Conservation (phyloP, 2,888 invertebrate genomes). For the Eupeodes luniger region DNA sequence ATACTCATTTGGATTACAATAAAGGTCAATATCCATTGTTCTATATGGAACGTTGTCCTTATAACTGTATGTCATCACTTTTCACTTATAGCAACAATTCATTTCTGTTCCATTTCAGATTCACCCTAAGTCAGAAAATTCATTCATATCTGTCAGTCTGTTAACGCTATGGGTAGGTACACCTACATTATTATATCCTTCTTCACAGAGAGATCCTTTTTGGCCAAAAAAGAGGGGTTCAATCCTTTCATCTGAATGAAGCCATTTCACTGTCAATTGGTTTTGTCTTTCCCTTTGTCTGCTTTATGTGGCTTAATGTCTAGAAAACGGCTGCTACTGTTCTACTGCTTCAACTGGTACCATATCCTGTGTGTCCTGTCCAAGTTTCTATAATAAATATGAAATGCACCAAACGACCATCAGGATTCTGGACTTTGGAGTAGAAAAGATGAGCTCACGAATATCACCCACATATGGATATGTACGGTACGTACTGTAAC, state of each 20-base stretch:
- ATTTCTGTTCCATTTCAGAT: conserved; percentile 40
- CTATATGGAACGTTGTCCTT: background rate
- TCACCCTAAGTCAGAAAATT: conserved; percentile 26
- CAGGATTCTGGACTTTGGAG: background rate
- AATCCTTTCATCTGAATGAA: conserved; percentile 50
- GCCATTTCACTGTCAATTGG: conserved; percentile 47
- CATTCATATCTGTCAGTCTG: conserved; percentile 38
- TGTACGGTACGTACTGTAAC: background rate
- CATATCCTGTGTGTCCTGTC: background rate
- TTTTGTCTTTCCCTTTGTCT: conserved; percentile 16
- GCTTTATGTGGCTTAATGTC: conserved; percentile 10
- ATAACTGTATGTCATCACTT: conserved; percentile 42
- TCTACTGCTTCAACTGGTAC: background rate
- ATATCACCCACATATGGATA: conserved; percentile 3
- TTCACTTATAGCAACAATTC: conserved; percentile 49
- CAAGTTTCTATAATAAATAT: conserved; percentile 60
- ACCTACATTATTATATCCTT: no score
- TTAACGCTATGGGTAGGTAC: background rate
- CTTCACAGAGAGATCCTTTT: background rate
- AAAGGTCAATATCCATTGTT: background rate
- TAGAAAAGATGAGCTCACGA: conserved; percentile 23
- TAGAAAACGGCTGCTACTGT: conserved; percentile 20
- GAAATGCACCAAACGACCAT: conserved; percentile 48
- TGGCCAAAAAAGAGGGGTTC: background rate
- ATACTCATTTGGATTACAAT: background rate